phyloP scores from a whole-genome alignment of 2,888 invertebrate genomes.

The Ichneumon xanthorius region DNA sequence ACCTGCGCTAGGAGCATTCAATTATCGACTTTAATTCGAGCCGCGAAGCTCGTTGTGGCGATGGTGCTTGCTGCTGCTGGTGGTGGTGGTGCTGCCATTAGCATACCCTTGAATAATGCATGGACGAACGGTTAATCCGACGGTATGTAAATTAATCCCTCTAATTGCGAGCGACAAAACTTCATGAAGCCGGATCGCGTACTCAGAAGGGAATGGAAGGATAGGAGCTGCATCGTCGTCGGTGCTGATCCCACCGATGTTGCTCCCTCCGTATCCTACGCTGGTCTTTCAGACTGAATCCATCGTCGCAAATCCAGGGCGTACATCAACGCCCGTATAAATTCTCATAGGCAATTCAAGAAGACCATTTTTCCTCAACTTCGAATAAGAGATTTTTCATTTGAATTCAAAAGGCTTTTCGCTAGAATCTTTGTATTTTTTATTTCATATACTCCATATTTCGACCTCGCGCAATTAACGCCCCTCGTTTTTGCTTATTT shows the following conservation, averaged over 20 bases:
- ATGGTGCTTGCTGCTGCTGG: conserved; percentile 20
- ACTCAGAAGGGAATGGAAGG: conserved; percentile 27
- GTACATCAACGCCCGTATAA: conserved; percentile 14
- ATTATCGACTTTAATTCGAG: conserved; percentile 75
- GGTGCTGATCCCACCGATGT: conserved; percentile 17
- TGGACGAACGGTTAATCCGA: conserved; percentile 81
- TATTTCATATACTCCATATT: not conserved
- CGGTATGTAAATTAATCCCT: conserved; percentile 83
- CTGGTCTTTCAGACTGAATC: not conserved
- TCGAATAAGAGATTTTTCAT: not conserved
- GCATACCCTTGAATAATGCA: conserved; percentile 83
- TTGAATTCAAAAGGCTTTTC: conserved; percentile 13
- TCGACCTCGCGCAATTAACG: conserved; percentile 39
- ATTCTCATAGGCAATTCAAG: not conserved
- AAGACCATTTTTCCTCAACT: conserved; percentile 4
- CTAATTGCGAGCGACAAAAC: conserved; percentile 82
- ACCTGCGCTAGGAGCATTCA: conserved; percentile 70
- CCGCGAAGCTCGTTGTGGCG: conserved; percentile 57
- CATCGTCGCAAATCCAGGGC: not conserved
- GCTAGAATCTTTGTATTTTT: not conserved
- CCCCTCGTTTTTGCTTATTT: conserved; percentile 16
- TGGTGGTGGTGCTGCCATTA: conserved; percentile 73
- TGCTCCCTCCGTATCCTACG: not conserved
- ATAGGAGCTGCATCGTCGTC: conserved; percentile 30
- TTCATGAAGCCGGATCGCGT: conserved; percentile 68